Base-by-base conservation (phyloP, 2,797 vertebrate genomes). In the Ficedula albicollis region DNA sequence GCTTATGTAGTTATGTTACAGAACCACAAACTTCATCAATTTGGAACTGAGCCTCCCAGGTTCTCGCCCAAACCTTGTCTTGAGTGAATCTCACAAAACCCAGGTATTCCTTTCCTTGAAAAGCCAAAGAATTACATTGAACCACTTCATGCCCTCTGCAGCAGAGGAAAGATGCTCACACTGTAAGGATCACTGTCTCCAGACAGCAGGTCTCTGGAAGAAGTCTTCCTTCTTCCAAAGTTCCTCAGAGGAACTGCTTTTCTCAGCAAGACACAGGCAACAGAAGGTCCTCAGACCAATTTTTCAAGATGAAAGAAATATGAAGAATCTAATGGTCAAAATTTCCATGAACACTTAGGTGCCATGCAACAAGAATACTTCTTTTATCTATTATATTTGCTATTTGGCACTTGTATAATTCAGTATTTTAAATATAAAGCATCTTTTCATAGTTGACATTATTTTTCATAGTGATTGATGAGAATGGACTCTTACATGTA, bases 61-160 rank as follows among this genome's bases (percentile, higher is more conserved):
- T 62, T 81, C 52, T 63, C 52, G 72, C n/a, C 51, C 69, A 81
- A 73, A 49, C 6, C 19, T 75, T 8, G 10, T 48, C 39, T 79
- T 55, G 17, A 76, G 15, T 18, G 16, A 67, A 80, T 49, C 34
- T 26, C 17, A 69, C 13, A 69, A 89, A 90, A 55, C 2, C 10
- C 8, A 0, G 1, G 2, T 21, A 25, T 4, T 41, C 7, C 6
- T 59, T 49, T 81, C 66, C 83, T 67, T 49, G 39, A 34, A 67
- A 27, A 82, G 36, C 19, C 0, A 0, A 58, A 32, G 51, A 54
- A 43, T 23, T 34, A 14, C 34, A 32, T 55, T 8, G 43, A 54
- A 64, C 7, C 5, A 2, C 8, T 39, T 8, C 9, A 7, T 5
- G 9, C 8, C 59, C 21, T 11, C 44, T 49, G 46, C 39, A 59